Percentiles rank a stretch among this genome's conserved stretches.
Conservation (phyloP, 2,113 vertebrate genomes). For the Embiotoca jacksoni region DNA sequence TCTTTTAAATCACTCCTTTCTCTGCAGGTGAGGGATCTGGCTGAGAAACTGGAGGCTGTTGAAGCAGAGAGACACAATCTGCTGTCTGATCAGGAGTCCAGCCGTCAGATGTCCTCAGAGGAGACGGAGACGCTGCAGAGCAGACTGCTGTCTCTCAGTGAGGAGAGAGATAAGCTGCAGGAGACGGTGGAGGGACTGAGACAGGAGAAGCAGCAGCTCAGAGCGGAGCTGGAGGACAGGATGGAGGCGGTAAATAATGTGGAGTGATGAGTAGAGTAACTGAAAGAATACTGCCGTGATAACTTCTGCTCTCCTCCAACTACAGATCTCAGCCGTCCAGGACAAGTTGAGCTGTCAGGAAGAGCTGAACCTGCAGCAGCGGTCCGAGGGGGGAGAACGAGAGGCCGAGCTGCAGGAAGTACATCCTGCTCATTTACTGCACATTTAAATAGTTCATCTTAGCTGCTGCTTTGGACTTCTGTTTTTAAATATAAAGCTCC, state of each 20-base stretch:
- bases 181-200: conserved; percentile 37
- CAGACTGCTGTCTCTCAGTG: conserved; percentile 35
- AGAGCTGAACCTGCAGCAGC: conserved; percentile 17
- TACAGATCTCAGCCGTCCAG: conserved; percentile 44
- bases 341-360: conserved; percentile 31
- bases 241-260: conserved; percentile 6
- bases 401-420: conserved; percentile 44
- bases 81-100: not conserved
- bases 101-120: not conserved
- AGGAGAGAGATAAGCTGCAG: conserved; percentile 62
- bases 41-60: conserved; percentile 31
- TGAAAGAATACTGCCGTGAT: not conserved
- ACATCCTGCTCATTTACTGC: not conserved
- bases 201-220: conserved; percentile 54
- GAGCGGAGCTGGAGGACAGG: conserved; percentile 19
- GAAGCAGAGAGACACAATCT: conserved; percentile 57
- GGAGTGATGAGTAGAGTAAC: not conserved
- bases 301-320: not conserved
- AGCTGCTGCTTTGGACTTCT: too few species aligned
- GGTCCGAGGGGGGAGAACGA: conserved; percentile 11
- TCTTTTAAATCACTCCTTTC: not conserved
- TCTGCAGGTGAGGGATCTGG: conserved; percentile 25
- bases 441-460: not conserved
- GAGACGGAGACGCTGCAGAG: conserved; percentile 48
- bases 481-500: too few species aligned